Base-by-base conservation (phyloP, 2,888 invertebrate genomes). In the Timema podura region DNA sequence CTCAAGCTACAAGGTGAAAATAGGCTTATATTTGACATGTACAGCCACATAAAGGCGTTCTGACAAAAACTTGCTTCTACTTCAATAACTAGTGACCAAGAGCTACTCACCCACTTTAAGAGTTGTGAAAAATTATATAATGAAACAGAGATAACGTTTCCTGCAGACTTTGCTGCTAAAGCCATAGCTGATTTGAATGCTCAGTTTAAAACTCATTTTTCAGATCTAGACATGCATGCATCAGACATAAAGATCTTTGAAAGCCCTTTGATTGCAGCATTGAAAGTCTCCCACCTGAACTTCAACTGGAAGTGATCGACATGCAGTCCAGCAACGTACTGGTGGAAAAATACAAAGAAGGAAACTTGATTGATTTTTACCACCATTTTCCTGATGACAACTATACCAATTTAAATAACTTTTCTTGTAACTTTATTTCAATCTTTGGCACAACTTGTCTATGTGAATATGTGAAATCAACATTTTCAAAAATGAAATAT, bases 271-370 rank as follows among this genome's bases (percentile, higher is more conserved):
- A 54, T 54, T 9, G 54, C 54, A 13, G 2, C 10, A 6, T 54
- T 54, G 54, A 54, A 57, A 57, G 57, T 57, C 13, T 30, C 30
- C 57, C 57, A n/a, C 57, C 15, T 57, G n/a, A 57, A 57, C 57
- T 57, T n/a, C 15, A 57, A 57, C 57, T 57, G 57, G 15, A 57
- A 57, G 13, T 57, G 57, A 57, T 13, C 9, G 1, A 57, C 15
- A 11, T 57, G 9, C 57, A 57, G 57, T 57, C 57, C 57, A 57
- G 57, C 57, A 57, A 57, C 13, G n/a, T 57, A n/a, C 15, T 57
- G 5, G 8, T 7, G 57, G n/a, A 57, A 15, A 57, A n/a, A 57
- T 57, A n/a, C 1, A 57, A n/a, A 57, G 13, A 57, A n/a, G 6
- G 30, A 2, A 57, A 57, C 57, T 13, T 57, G n/a, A 5, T 57